These are phyloP conservation scores for Silvanus unidentatus DNA, from an alignment of 2,888 invertebrate species.

Conservation along the genomic window DNA sequence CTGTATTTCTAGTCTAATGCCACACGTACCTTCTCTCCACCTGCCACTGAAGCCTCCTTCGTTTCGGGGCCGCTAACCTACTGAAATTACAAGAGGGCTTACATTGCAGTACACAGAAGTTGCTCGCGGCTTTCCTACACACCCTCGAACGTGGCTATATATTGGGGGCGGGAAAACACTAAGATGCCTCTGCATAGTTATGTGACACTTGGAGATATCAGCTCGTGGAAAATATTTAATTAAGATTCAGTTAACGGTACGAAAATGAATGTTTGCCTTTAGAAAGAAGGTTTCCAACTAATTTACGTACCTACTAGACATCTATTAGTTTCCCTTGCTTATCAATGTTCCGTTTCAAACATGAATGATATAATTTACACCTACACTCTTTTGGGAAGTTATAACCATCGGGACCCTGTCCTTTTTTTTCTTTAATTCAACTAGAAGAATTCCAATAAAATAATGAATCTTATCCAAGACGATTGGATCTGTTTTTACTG, in stretches of 20 bases:
- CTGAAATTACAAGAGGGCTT: constrained; percentile 9
- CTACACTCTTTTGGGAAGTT: too few relatives aligned
- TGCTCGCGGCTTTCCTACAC: not conserved
- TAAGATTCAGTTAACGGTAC: constrained; percentile 43
- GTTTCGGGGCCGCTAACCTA: constrained; percentile 10
- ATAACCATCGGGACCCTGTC: too few relatives aligned
- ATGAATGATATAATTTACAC: constrained; percentile 2
- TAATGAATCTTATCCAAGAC: too few relatives aligned
- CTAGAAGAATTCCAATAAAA: too few relatives aligned
- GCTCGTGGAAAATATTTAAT: constrained; percentile 47
- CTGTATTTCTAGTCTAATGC: constrained; percentile 17
- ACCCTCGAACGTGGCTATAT: not conserved
- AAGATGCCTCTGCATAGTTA: constrained; percentile 43
- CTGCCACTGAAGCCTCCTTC: constrained; percentile 19
- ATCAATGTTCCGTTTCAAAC: not conserved
- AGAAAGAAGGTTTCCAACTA: constrained; percentile 31
- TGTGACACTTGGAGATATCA: constrained; percentile 49
- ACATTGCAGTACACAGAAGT: not conserved
- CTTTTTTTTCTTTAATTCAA: too few relatives aligned
- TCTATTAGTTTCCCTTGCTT: constrained; percentile 33
- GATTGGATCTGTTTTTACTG: too few relatives aligned
- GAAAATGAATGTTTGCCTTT: constrained; percentile 38
- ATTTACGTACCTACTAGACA: constrained; percentile 33
- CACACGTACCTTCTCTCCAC: constrained; percentile 23
- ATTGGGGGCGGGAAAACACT: constrained; percentile 2